A percentile compares a stretch with the other conserved stretches of the same genome.
phyloP scores from a whole-genome alignment of 2,797 vertebrate genomes.

The Podarcis siculus region DNA sequence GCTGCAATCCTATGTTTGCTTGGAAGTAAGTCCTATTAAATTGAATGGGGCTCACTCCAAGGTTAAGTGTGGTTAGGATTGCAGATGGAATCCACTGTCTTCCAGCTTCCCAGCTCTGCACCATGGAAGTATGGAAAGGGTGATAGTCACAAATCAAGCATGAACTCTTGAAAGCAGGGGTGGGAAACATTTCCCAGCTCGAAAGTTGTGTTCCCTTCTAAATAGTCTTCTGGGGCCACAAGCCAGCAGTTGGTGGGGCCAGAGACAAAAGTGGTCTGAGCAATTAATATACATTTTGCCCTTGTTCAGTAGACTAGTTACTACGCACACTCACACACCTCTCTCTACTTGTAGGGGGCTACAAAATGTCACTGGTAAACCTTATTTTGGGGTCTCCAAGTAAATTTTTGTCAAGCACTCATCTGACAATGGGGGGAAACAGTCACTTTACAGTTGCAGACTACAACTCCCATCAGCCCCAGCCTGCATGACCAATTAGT shows the following conservation, averaged over 20 bases:
- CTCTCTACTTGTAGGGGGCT: no score
- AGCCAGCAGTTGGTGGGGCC: no score
- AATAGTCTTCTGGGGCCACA: no score
- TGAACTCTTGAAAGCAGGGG: not conserved
- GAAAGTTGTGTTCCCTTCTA: no score
- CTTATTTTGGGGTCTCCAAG: not conserved
- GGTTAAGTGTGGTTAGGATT: not conserved
- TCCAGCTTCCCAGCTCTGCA: slow-evolving; percentile 12
- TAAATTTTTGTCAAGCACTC: not conserved
- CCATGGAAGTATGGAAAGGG: slow-evolving; percentile 32
- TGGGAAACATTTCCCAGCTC: not conserved
- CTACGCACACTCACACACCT: no score
- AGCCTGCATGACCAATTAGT: no score
- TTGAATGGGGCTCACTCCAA: not conserved
- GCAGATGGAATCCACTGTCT: not conserved
- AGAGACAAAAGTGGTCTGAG: no score
- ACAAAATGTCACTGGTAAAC: not conserved
- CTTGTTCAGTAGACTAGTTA: no score
- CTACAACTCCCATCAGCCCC: no score
- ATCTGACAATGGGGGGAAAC: not conserved
- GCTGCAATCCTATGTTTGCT: not conserved
- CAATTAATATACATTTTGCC: no score
- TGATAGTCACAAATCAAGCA: slow-evolving; percentile 25
- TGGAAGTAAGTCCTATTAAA: no score
- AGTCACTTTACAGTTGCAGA: no score